Base-by-base conservation (phyloP, 2,113 vertebrate genomes). In the Fulica atra region DNA sequence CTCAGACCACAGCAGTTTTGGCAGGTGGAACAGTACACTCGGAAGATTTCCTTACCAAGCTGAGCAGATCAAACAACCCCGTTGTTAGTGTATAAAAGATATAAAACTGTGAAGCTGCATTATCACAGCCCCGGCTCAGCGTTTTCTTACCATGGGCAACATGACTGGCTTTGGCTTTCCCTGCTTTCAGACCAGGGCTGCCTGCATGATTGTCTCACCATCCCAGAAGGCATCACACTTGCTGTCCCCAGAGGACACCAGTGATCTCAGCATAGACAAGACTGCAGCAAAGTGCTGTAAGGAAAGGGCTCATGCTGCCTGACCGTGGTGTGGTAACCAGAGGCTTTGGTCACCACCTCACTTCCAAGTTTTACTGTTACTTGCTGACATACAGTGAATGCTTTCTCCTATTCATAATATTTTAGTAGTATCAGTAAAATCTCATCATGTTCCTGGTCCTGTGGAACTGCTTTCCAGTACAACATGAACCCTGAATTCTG, bases 91-190 rank as follows among this genome's bases (percentile, higher is more conserved):
- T 1, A 7, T 2, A 6, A 21, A 90, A 88, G 56, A 50, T n/a
- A 31, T 60, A 72, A 50, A 90, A 19, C 8, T 1, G 0, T 44
- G 26, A 88, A 88, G 28, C 46, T 66, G 42, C 20, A 63, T 40
- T 42, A 24, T 25, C 0, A 0, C 13, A 7, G 48, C 29, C 36
- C 42, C 63, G 64, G 17, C 24, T 77, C 13, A 29, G 26, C 6
- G 3, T 83, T 90, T 85, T 82, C 17, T 70, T 63, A 25, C 36
- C 6, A 7, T 25, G 33, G 59, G n/a, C 60, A 87, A 50, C 24
- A 28, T 24, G 44, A 33, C 29, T 21, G 23, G 51, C 57, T 76
- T 81, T 71, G 61, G 25, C 23, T 69, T 80, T 76, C 26, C 29
- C 5, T n/a, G 40, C 78, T 85, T 72, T 81, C 61, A 57, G 53